These are phyloP conservation scores for Acrossocheilus wenchowensis DNA, from an alignment of 2,797 vertebrate species.

Conservation along the genomic window DNA sequence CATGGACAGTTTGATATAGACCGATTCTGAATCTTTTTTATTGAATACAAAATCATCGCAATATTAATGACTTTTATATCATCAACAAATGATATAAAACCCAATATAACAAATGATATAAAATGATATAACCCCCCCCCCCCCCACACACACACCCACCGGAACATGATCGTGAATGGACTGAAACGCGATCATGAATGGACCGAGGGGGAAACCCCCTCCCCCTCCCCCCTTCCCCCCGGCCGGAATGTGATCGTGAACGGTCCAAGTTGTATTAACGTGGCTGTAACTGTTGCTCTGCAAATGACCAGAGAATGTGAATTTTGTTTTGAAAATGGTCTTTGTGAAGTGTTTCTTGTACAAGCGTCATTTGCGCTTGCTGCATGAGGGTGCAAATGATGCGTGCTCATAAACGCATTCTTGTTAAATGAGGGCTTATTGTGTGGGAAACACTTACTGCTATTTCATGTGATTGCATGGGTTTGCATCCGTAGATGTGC, in stretches of 20 bases:
- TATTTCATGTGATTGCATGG: constrained; percentile 9
- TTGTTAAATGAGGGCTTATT: constrained; percentile 26
- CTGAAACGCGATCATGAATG: no score
- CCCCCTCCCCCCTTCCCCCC: no score
- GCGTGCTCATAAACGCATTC: background rate
- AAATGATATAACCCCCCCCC: no score
- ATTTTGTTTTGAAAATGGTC: background rate
- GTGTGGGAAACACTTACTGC: constrained; percentile 11
- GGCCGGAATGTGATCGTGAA: no score
- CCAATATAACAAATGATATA: no score
- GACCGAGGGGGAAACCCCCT: no score
- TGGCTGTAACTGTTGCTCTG: background rate
- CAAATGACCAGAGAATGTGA: background rate
- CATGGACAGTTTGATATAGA: no score
- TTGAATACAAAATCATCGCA: background rate
- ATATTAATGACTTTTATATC: background rate
- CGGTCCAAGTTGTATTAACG: background rate
- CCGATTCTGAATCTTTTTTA: background rate
- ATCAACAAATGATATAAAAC: no score
- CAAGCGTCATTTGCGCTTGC: background rate
- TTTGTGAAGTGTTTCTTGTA: constrained; percentile 4
- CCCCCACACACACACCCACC: no score
- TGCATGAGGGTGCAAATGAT: background rate
- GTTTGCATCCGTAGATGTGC: background rate
- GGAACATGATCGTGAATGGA: no score